Conservation (phyloP, 2,888 invertebrate genomes). For the Limnephilus marmoratus region DNA sequence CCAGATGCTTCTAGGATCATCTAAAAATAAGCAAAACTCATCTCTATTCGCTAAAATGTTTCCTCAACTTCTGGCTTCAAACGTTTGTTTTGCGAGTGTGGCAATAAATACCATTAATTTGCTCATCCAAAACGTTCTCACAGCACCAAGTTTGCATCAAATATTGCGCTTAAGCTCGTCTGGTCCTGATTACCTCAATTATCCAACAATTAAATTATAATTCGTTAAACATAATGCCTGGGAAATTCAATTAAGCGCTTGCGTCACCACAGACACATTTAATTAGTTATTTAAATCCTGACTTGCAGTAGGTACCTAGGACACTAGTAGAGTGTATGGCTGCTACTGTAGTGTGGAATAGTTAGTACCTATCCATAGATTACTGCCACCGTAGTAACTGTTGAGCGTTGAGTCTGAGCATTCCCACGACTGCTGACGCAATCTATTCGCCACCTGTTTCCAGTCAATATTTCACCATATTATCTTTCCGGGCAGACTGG, state of each 20-base stretch:
- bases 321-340: neutral
- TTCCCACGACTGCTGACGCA: conserved; percentile 21
- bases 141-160: neutral
- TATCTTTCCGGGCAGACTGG: neutral
- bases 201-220: neutral
- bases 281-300: conserved; percentile 1
- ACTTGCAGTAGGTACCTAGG: neutral
- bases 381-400: neutral
- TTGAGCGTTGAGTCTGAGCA: neutral
- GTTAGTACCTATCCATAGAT: neutral
- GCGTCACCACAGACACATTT: neutral
- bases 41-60: neutral
- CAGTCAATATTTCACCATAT: neutral
- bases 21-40: neutral
- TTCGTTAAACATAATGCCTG: neutral
- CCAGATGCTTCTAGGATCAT: too few relatives aligned
- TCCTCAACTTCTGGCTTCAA: neutral
- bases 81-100: neutral
- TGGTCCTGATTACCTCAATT: neutral
- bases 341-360: neutral
- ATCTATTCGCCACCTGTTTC: neutral
- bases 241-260: neutral
- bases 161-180: neutral
- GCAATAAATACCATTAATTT: neutral
- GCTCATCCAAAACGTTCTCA: neutral